These are phyloP conservation scores for Epinotia ramella DNA, from an alignment of 2,888 invertebrate genomes.

Conservation along the genomic window DNA sequence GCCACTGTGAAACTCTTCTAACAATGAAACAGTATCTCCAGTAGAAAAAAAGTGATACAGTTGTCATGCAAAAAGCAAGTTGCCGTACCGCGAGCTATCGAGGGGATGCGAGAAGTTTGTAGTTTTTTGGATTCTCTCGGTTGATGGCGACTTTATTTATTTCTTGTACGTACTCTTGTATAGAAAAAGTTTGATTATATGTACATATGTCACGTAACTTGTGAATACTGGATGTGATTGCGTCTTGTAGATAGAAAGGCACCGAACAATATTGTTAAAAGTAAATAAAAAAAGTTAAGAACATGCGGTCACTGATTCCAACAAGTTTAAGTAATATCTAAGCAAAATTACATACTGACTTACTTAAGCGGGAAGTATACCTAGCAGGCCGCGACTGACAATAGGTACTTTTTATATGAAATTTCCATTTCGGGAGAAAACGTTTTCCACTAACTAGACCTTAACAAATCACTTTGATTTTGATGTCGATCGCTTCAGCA, in stretches of 20 bases:
- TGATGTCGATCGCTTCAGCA: too few species aligned
- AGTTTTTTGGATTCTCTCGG: conserved; percentile 44
- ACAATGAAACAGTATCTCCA: conserved; percentile 46
- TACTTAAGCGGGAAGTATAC: too few species aligned
- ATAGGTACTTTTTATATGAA: too few species aligned
- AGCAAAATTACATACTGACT: too few species aligned
- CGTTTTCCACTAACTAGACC: too few species aligned
- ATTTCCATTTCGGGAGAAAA: too few species aligned
- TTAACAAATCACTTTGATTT: too few species aligned
- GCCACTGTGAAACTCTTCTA: conserved; percentile 41
- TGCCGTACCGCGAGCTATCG: conserved; percentile 54
- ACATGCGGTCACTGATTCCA: not conserved
- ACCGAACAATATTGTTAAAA: not conserved
- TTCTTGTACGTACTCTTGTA: not conserved
- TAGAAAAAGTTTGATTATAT: conserved; percentile 12
- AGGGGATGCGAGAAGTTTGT: conserved; percentile 34
- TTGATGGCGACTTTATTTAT: conserved; percentile 23
- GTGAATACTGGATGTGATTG: not conserved
- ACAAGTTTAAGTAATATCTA: not conserved
- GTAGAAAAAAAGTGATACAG: conserved; percentile 55
- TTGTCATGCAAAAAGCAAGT: conserved; percentile 60
- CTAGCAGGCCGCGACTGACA: too few species aligned
- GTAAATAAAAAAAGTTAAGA: not conserved
- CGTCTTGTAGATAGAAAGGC: not conserved
- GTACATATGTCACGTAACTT: not conserved